Conservation (phyloP, 1,140 invertebrate species). For the Drosophila nebulosa region DNA sequence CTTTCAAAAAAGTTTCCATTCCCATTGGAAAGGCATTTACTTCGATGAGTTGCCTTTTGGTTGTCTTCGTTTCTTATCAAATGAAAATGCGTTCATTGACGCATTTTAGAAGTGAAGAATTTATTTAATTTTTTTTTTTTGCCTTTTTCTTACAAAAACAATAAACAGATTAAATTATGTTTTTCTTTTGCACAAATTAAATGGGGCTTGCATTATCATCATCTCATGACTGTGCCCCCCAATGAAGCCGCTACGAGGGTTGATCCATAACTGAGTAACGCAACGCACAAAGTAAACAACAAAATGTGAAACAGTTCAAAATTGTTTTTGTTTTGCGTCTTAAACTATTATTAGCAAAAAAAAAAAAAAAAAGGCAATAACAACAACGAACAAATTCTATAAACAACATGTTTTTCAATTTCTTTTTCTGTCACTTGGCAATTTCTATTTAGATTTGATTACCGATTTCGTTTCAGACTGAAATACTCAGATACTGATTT, state of each 20-base stretch:
- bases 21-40: background rate
- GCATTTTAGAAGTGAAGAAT: conserved; percentile 48
- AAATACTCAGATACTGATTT: background rate
- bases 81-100: conserved; percentile 72
- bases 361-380: too few species aligned
- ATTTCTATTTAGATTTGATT: too few species aligned
- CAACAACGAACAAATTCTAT: conserved; percentile 48
- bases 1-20: background rate
- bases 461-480: too few species aligned
- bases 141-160: conserved; percentile 63
- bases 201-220: conserved; percentile 50
- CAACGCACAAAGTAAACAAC: conserved; percentile 20
- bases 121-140: too few species aligned
- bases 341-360: conserved; percentile 6
- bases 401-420: conserved; percentile 42
- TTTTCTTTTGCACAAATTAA: conserved; percentile 54
- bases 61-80: conserved; percentile 33
- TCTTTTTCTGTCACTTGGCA: too few species aligned
- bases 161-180: conserved; percentile 62
- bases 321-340: conserved; percentile 1
- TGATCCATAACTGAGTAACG: conserved; percentile 36
- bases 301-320: background rate
- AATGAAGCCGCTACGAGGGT: conserved; percentile 36
- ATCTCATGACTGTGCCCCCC: conserved; percentile 30
- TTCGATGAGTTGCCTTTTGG: background rate